Evolutionary conservation across 1,140 invertebrate genomes (phyloP).

Genomic region (Caerostris extrusa): DNA sequence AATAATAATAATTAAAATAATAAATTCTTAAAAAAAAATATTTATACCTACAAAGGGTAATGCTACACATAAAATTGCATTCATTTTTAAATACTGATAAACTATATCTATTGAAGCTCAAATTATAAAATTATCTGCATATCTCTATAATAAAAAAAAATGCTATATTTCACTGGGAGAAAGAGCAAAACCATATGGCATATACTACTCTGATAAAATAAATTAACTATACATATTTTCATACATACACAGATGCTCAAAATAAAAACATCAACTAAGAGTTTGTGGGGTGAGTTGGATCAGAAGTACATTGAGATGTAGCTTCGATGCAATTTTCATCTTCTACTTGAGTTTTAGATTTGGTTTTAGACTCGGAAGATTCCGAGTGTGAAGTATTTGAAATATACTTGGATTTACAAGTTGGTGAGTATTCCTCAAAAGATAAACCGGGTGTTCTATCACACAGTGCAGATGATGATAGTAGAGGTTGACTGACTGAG

Average conservation of each 20-base stretch:
- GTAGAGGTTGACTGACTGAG: conserved; percentile 57
- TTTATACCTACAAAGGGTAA: too few relatives aligned
- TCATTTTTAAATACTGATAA: too few relatives aligned
- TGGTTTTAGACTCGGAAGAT: conserved; percentile 42
- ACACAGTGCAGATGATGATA: conserved; percentile 32
- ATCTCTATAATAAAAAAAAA: neutral
- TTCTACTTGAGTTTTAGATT: conserved; percentile 8
- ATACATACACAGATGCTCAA: conserved; percentile 25
- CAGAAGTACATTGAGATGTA: neutral
- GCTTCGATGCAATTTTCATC: neutral
- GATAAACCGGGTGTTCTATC: conserved; percentile 16
- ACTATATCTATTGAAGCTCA: neutral
- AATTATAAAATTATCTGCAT: neutral
- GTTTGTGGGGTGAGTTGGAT: neutral
- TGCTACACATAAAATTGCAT: too few relatives aligned
- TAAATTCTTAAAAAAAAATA: too few relatives aligned
- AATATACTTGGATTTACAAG: neutral
- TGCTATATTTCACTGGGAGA: neutral
- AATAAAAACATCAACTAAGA: conserved; percentile 62
- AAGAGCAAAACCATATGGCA: neutral
- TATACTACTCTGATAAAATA: conserved; percentile 52
- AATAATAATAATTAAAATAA: too few relatives aligned
- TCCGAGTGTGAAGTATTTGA: conserved; percentile 40
- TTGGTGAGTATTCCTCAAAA: conserved; percentile 48
- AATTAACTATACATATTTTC: conserved; percentile 73